Evolutionary conservation across 1,140 invertebrate genomes (phyloP), one percentile per base, ranked within the genome.

Genomic region (Orchesella cincta): DNA sequence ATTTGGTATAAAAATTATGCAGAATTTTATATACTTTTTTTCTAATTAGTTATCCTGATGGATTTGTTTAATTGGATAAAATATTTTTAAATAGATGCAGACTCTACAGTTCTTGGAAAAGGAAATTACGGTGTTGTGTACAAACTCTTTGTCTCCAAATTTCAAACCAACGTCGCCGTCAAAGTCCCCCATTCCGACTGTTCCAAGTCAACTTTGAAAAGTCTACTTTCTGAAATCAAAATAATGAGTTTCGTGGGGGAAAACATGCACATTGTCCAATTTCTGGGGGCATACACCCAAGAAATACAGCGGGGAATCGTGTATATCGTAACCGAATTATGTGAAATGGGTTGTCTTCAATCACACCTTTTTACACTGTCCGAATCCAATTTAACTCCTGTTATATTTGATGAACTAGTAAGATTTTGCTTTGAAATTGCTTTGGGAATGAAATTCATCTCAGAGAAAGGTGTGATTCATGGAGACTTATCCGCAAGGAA

Each of bases 361-460:
- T 5, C 57, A 64, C 28, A 64, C 23, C 23, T 64, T 5, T 18
- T 8, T 8, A 46, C 57, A 12, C 5, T 8, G 12, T 12, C n/a
- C 5, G 5, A 12, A 23, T 12, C 5, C 57, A 64, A 29, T 64
- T 12, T 64, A 8, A 29, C 57, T 5, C 5, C 28, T 8, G 46
- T 14, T n/a, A 51, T 14, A 14, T 51, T 51, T 51, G n/a, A n/a
- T n/a, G 57, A 64, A 23, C 23, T 64, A n/a, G 23, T 23, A 8
- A 64, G 57, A 64, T 64, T 64, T 64, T n/a, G 57, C 28, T 23
- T 12, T 64, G 57, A 64, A 23, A 64, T 64, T 64, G n/a, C n/a
- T 5, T 12, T 12, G 12, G 57, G n/a, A 64, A 8, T 64, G 57
- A n/a, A 64, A 23, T 64, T 23, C 57, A 23, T 64, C 12, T 64